phyloP scores from a whole-genome alignment of 2,113 vertebrate genomes.

The Petromus typicus region DNA sequence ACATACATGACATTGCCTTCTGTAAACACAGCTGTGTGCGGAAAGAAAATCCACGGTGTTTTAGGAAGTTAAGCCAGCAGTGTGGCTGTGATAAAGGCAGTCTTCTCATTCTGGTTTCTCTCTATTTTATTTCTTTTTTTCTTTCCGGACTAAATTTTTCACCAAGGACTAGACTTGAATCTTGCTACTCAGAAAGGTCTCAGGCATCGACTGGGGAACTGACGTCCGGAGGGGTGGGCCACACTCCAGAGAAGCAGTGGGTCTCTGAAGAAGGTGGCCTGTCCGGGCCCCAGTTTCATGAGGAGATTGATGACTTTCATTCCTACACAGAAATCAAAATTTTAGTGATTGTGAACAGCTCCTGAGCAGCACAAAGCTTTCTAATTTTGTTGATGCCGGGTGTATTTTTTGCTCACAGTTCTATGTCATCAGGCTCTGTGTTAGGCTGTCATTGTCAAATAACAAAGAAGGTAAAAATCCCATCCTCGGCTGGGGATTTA shows the following conservation, averaged over 20 bases:
- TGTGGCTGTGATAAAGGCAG: conserved; percentile 84
- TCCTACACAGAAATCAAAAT: neutral
- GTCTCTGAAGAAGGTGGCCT: neutral
- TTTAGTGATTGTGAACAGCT: neutral
- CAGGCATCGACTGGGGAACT: neutral
- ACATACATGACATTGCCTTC: conserved; percentile 90
- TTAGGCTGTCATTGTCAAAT: neutral
- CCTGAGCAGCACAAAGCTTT: neutral
- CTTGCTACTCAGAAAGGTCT: neutral
- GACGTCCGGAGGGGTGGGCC: fast-evolving
- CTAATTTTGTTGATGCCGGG: neutral
- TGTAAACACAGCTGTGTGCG: conserved; percentile 91
- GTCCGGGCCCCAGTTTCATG: neutral
- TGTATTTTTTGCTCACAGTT: neutral
- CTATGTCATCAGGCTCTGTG: neutral
- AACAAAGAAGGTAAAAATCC: neutral
- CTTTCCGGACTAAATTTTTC: conserved; percentile 62
- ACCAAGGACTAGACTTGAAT: neutral
- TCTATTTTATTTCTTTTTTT: conserved; percentile 34
- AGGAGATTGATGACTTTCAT: neutral
- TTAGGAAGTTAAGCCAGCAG: conserved; percentile 89
- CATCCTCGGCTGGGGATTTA: no score
- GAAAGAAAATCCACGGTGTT: conserved; percentile 89
- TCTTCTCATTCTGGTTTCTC: conserved; percentile 72
- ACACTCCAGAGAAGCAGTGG: neutral